A percentile compares a stretch with the other conserved stretches of the same genome.
Evolutionary conservation across 1,140 invertebrate species (phyloP).

Genomic region (Dinothrombium tinctorium): DNA sequence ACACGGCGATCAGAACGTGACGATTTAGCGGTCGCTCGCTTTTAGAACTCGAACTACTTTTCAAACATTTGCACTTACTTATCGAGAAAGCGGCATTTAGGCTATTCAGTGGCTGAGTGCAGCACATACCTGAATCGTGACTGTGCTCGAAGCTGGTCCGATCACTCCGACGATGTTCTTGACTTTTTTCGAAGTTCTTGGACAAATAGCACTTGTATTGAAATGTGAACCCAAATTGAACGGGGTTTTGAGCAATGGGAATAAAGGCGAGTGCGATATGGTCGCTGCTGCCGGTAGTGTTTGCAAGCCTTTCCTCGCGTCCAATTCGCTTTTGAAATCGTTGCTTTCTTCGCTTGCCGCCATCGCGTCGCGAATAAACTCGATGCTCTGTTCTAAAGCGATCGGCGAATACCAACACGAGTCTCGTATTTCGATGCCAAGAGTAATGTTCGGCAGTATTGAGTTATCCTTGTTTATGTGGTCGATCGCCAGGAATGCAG

Average conservation of each 20-base stretch:
- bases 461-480: conserved; percentile 25
- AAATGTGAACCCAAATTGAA: neutral
- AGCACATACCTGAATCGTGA: conserved; percentile 31
- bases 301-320: neutral
- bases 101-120: too few species aligned
- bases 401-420: conserved; percentile 49
- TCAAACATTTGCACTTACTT: too few species aligned
- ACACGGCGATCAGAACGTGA: too few species aligned
- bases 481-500: conserved; percentile 32
- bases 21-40: too few species aligned
- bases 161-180: conserved; percentile 38
- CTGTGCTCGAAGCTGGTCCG: conserved; percentile 39
- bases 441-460: conserved; percentile 31
- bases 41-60: too few species aligned
- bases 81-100: too few species aligned
- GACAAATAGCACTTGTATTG: conserved; percentile 12
- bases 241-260: conserved; percentile 1
- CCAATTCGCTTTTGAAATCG: conserved; percentile 1
- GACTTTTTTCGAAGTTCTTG: conserved; percentile 19
- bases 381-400: conserved; percentile 47
- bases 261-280: conserved; percentile 5
- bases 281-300: neutral
- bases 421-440: conserved; percentile 51
- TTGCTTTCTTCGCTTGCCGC: conserved; percentile 19
- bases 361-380: conserved; percentile 44